Evolutionary conservation across 2,797 vertebrate genomes (phyloP).

Genomic region (Rhinella marina): DNA sequence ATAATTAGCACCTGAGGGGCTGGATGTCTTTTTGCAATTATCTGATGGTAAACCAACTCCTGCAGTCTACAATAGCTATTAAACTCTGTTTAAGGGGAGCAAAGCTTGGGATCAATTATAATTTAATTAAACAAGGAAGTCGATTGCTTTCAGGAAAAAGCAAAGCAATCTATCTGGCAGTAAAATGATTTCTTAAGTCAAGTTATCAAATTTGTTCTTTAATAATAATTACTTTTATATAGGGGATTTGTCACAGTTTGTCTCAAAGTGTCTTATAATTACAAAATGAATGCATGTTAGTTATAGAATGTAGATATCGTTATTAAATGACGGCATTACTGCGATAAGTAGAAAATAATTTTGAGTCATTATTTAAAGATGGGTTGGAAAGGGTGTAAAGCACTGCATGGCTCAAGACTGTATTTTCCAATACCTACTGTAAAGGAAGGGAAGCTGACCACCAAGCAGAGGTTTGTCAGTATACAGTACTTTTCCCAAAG

Average conservation of each 20-base stretch:
- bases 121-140: conserved; percentile 42
- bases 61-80: conserved; percentile 42
- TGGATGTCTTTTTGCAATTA: conserved; percentile 48
- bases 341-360: background rate
- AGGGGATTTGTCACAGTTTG: conserved; percentile 46
- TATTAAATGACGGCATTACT: conserved; percentile 14
- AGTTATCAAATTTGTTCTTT: conserved; percentile 42
- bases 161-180: conserved; percentile 38
- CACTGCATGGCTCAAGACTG: background rate
- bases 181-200: conserved; percentile 40
- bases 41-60: conserved; percentile 52
- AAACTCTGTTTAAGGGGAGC: conserved; percentile 40
- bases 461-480: no score
- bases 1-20: conserved; percentile 52
- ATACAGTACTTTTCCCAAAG: no score
- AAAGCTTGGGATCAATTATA: conserved; percentile 47
- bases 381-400: background rate
- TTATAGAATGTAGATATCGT: conserved; percentile 32
- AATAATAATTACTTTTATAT: conserved; percentile 39
- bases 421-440: background rate
- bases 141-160: conserved; percentile 27
- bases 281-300: conserved; percentile 36
- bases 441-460: background rate
- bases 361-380: conserved; percentile 1
- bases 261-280: conserved; percentile 48